phyloP scores from a whole-genome alignment of 2,113 vertebrate species.

The Hyperopisus bebe region DNA sequence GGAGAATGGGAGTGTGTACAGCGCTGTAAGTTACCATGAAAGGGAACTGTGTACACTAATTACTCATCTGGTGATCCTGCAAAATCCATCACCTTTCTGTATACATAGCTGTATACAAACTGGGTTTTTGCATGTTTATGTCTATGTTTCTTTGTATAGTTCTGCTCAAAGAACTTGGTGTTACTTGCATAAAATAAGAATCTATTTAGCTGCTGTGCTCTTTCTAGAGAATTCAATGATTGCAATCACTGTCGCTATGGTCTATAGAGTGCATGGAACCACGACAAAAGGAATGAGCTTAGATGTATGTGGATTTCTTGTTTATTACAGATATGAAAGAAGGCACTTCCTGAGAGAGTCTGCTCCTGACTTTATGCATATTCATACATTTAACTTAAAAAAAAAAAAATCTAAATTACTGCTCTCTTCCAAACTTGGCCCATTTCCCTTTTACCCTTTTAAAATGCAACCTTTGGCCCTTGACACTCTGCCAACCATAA shows the following conservation, averaged over 20 bases:
- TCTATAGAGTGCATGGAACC: not conserved
- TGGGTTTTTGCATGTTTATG: not conserved
- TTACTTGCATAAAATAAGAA: not conserved
- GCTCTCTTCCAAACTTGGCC: slow-evolving; percentile 28
- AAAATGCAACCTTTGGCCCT: slow-evolving; percentile 35
- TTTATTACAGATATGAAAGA: not conserved
- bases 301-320: not conserved
- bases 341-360: not conserved
- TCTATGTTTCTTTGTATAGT: not conserved
- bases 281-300: not conserved
- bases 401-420: slow-evolving; percentile 24
- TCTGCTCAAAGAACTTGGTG: not conserved
- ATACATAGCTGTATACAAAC: not conserved
- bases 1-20: slow-evolving; percentile 3
- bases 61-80: not conserved
- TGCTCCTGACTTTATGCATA: slow-evolving; percentile 1
- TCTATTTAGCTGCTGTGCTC: not conserved
- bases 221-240: not conserved
- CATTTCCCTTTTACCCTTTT: slow-evolving; percentile 33
- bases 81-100: not conserved
- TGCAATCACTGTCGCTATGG: not conserved
- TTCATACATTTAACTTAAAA: slow-evolving; percentile 10
- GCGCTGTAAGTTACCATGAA: slow-evolving; percentile 10
- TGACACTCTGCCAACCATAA: slow-evolving; percentile 27
- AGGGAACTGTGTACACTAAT: slow-evolving; percentile 11